Evolutionary conservation across 2,888 invertebrate species (phyloP), one percentile per base, ranked within the genome.

Genomic region (Marasmarcha lunaedactyla): DNA sequence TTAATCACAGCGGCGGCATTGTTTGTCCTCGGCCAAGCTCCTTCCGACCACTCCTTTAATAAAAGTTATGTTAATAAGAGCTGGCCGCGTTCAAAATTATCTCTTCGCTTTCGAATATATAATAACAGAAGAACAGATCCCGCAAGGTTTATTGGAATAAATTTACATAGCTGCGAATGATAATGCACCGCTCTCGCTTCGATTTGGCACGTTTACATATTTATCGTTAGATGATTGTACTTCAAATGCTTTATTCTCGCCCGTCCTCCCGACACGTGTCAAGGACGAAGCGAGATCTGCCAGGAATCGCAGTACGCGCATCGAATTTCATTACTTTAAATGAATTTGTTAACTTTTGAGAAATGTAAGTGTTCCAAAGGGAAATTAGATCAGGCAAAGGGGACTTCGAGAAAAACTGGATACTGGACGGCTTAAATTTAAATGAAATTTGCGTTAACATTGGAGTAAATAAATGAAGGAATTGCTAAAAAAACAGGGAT

Each of bases 51-150:
- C 68, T 71, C 73, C 72, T 74, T 78, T 77, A 77, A 81, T 81
- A 81, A 81, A 83, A 83, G 77, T 78, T 83, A 81, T 83, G 83
- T 63, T 71, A 81, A 81, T 83, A 53, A 57, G 48, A 53, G 63
- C 70, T 66, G 73, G 59, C 76, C 73, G 71, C 70, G 68, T 62
- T 59, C 68, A 56, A 70, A 73, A 79, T 83, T 77, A 81, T 83
- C 81, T 76, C 72, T 72, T 74, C 77, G 78, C 77, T 79, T 77
- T 71, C 71, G 81, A 77, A 81, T 81, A 76, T 77, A 83, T 81
- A 78, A 81, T 81, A 79, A 77, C 74, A 71, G 64, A 62, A 64
- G 63, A 20, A 20, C 20, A 20, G 20, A 57, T 63, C 59, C 62
- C 63, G 63, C 63, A 60, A 57, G 68, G 71, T 77, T 79, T 81